Percentiles rank a stretch among this genome's conserved stretches.
Conservation (phyloP, 2,888 invertebrate genomes). For the Andrena praecox region DNA sequence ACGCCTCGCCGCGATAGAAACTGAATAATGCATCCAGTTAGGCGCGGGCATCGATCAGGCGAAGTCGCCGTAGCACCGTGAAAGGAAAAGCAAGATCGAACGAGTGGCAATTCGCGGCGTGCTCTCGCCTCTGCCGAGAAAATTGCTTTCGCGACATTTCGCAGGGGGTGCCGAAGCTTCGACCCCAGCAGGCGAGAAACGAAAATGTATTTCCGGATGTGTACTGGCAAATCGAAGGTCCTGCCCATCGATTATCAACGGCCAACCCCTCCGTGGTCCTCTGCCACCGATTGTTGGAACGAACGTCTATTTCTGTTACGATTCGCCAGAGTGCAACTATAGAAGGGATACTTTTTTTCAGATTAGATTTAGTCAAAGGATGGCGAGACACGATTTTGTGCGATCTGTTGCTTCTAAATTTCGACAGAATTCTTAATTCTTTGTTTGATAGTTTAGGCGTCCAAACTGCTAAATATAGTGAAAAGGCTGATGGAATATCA, state of each 20-base stretch:
- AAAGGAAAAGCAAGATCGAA: slow-evolving; percentile 59
- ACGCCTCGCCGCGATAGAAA: slow-evolving; percentile 2
- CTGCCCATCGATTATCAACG: slow-evolving; percentile 72
- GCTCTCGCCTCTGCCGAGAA: slow-evolving; percentile 62
- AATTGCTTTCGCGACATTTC: slow-evolving; percentile 76
- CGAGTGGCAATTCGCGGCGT: slow-evolving; percentile 57
- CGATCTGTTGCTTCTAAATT: no score
- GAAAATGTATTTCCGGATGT: slow-evolving; percentile 81
- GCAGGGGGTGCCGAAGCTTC: slow-evolving; percentile 44
- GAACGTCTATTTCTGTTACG: slow-evolving; percentile 1
- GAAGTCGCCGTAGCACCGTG: slow-evolving; percentile 33
- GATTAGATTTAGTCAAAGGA: no score
- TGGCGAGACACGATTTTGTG: no score
- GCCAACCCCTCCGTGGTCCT: slow-evolving; percentile 8
- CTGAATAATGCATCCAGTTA: slow-evolving; percentile 33
- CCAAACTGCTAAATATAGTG: no score
- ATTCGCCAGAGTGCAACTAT: neutral
- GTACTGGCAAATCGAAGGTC: slow-evolving; percentile 80
- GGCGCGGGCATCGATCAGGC: slow-evolving; percentile 61
- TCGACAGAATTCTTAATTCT: no score
- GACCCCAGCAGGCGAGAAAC: slow-evolving; percentile 67
- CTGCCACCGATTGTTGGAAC: neutral
- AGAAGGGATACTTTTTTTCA: neutral
- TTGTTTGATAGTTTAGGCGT: no score
- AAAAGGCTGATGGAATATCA: no score